Conservation (phyloP, 2,113 vertebrate species). For the Noctilio leporinus region DNA sequence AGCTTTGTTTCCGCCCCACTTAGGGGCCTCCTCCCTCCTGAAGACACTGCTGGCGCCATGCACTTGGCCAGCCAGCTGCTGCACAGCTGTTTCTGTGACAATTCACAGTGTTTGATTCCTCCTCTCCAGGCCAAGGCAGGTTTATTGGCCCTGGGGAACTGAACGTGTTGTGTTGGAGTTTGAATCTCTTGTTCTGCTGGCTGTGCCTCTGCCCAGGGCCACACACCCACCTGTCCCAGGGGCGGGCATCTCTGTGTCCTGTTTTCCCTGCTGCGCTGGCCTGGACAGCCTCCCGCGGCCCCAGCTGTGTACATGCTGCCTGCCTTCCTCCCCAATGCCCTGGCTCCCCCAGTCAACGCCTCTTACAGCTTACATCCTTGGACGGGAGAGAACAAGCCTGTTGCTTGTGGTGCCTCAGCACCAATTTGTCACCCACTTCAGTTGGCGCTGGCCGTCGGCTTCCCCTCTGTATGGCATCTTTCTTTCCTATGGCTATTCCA, state of each 20-base stretch:
- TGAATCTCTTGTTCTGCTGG: not conserved
- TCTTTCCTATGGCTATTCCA: conserved; percentile 17
- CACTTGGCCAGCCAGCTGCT: not conserved
- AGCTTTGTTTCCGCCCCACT: not conserved
- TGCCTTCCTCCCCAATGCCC: not conserved
- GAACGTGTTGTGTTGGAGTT: not conserved
- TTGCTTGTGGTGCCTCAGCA: conserved; percentile 36
- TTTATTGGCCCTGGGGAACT: not conserved
- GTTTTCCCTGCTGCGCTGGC: not conserved
- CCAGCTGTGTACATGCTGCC: not conserved
- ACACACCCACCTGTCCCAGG: not conserved
- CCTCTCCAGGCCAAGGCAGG: not conserved
- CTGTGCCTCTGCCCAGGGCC: not conserved
- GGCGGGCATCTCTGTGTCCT: not conserved
- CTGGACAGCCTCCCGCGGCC: not conserved
- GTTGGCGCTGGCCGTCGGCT: not conserved
- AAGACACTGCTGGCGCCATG: accelerated
- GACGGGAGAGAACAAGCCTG: conserved; percentile 44
- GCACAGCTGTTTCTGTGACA: conserved; percentile 2
- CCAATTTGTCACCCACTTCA: conserved; percentile 54
- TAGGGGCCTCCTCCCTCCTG: not conserved
- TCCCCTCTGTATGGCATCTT: conserved; percentile 38
- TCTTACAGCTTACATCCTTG: conserved; percentile 18
- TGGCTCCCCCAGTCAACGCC: conserved; percentile 1
- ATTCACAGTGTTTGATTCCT: not conserved